These are phyloP conservation scores for Amaurobius ferox DNA, from an alignment of 2,888 invertebrate genomes.

Conservation along the genomic window DNA sequence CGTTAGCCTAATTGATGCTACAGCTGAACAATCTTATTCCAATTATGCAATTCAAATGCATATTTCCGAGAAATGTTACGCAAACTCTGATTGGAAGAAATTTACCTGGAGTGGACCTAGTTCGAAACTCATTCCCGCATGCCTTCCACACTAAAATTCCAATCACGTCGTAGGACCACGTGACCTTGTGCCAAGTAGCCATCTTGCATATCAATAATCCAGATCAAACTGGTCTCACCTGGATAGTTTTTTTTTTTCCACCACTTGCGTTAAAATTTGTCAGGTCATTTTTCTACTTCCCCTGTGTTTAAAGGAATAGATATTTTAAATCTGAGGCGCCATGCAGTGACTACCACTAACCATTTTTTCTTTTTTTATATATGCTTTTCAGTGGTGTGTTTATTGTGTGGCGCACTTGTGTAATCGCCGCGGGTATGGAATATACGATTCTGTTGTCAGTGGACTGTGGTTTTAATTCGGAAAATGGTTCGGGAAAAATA, in stretches of 20 bases:
- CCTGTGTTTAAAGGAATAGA: conserved; percentile 3
- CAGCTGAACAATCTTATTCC: not conserved
- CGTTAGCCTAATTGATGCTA: too few relatives aligned
- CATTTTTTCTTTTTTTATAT: too few relatives aligned
- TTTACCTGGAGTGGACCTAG: not conserved
- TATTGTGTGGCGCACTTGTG: too few relatives aligned
- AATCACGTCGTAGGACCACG: conserved; percentile 56
- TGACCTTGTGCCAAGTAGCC: conserved; percentile 58
- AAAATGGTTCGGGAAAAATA: too few relatives aligned
- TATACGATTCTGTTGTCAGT: too few relatives aligned
- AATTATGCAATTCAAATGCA: not conserved
- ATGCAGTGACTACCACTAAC: too few relatives aligned
- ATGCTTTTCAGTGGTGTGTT: too few relatives aligned
- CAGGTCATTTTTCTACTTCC: conserved; percentile 52
- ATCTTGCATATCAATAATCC: conserved; percentile 65
- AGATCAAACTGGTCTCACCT: conserved; percentile 46
- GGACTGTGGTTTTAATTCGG: too few relatives aligned
- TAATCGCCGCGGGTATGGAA: too few relatives aligned
- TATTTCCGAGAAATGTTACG: not conserved
- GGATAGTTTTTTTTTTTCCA: not conserved
- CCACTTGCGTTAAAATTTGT: conserved; percentile 38
- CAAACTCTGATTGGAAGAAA: not conserved
- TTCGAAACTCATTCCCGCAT: not conserved
- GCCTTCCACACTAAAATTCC: not conserved
- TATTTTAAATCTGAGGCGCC: conserved; percentile 42